Percentiles rank a stretch among this genome's conserved stretches.
Conservation (phyloP, 2,113 vertebrate genomes). For the Recurvirostra avosetta region DNA sequence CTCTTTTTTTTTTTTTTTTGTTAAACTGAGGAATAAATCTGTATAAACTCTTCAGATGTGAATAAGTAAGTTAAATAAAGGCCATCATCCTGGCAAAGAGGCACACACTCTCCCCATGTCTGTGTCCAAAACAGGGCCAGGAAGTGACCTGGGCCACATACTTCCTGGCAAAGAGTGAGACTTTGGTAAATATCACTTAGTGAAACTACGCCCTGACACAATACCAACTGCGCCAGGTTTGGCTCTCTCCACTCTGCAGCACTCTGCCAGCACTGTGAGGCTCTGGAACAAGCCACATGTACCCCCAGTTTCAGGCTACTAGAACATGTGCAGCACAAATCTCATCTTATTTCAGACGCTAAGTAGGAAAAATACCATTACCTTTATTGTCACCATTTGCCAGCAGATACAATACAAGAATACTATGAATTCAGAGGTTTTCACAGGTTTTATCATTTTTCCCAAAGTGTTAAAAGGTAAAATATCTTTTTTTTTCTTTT, state of each 20-base stretch:
- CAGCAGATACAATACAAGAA: neutral
- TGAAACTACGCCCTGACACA: neutral
- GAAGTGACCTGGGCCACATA: neutral
- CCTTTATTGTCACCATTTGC: neutral
- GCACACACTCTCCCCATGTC: neutral
- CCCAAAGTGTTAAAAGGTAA: neutral
- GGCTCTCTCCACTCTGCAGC: neutral
- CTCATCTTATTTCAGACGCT: neutral
- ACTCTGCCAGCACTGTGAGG: neutral
- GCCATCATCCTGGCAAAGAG: neutral
- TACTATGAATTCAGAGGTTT: neutral
- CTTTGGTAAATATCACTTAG: neutral
- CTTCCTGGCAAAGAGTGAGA: neutral
- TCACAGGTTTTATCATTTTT: neutral
- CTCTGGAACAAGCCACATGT: neutral
- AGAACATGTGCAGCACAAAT: neutral
- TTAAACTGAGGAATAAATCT: neutral
- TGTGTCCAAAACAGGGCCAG: neutral
- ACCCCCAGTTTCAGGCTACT: neutral
- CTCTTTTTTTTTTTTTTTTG: no score
- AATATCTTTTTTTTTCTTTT: neutral
- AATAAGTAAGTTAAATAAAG: neutral
- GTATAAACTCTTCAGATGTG: neutral
- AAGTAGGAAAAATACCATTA: neutral
- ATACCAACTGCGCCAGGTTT: neutral